These are phyloP conservation scores for Aplysia californica DNA, from an alignment of 1,140 invertebrate species.

Conservation along the genomic window DNA sequence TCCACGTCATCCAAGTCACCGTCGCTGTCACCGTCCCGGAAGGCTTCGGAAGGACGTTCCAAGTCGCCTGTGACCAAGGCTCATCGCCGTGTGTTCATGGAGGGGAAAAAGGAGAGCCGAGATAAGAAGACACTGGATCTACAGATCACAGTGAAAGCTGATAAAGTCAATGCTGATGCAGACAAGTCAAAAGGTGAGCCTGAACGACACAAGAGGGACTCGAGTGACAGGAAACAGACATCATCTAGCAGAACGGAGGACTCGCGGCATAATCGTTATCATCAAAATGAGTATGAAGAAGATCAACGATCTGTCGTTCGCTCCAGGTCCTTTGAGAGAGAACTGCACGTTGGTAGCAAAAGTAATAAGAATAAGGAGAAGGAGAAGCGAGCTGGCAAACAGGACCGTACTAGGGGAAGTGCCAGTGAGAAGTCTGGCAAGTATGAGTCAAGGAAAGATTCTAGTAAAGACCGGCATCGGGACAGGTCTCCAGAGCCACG, in stretches of 20 bases:
- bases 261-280: background rate
- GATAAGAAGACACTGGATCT: conserved; percentile 32
- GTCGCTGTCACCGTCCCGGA: conserved; percentile 11
- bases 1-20: conserved; percentile 24
- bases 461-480: background rate
- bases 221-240: background rate
- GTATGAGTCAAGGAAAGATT: conserved; percentile 3
- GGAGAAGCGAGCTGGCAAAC: no score
- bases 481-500: background rate
- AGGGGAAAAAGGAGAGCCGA: conserved; percentile 36
- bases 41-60: background rate
- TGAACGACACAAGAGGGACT: background rate
- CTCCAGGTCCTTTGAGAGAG: conserved; percentile 11
- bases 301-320: conserved; percentile 1
- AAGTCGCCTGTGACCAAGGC: conserved; percentile 10
- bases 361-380: background rate
- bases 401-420: no score
- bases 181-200: no score
- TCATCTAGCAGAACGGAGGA: background rate
- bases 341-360: background rate
- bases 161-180: background rate
- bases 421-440: no score
- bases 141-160: conserved; percentile 41
- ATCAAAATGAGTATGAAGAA: conserved; percentile 21
- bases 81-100: conserved; percentile 33